Conservation (phyloP, 30 jellyfish, hydroid and myxozoan species). For the Nemopilema nomurai region DNA sequence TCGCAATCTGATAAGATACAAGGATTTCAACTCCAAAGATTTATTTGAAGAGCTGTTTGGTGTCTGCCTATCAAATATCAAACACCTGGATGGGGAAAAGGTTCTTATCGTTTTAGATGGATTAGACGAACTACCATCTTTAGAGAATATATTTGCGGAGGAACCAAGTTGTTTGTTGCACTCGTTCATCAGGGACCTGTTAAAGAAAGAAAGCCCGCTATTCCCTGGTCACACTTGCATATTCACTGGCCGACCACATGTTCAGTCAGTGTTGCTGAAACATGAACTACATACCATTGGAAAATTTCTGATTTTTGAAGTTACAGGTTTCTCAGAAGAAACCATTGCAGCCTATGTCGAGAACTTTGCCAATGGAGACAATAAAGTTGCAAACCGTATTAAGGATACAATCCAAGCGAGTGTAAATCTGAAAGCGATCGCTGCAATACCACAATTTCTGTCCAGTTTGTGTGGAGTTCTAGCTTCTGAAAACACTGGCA, state of each 20-base stretch:
- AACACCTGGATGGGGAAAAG: constrained; percentile 15
- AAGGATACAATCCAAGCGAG: neutral
- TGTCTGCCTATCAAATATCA: neutral
- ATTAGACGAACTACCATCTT: constrained; percentile 38
- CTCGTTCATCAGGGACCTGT: constrained; percentile 4
- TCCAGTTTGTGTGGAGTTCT: constrained; percentile 44
- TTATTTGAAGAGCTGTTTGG: constrained; percentile 16
- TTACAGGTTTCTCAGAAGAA: constrained; percentile 15
- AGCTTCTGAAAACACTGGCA: neutral
- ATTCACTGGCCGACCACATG: constrained; percentile 44
- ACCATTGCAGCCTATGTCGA: constrained; percentile 14
- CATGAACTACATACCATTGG: constrained; percentile 18
- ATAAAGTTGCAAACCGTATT: neutral
- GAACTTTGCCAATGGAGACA: constrained; percentile 16
- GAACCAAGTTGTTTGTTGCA: neutral
- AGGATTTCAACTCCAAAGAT: neutral
- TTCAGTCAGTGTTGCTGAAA: constrained; percentile 16
- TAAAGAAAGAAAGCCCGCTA: constrained; percentile 14
- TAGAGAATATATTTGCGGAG: constrained; percentile 3
- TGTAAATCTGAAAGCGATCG: constrained; percentile 14
- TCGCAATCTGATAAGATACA: neutral
- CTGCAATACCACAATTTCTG: constrained; percentile 39
- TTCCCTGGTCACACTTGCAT: constrained; percentile 45
- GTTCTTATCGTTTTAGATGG: constrained; percentile 37
- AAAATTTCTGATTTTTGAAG: constrained; percentile 6